Evolutionary conservation across 2,113 vertebrate species (phyloP).

Genomic region (Philantomba maxwellii): DNA sequence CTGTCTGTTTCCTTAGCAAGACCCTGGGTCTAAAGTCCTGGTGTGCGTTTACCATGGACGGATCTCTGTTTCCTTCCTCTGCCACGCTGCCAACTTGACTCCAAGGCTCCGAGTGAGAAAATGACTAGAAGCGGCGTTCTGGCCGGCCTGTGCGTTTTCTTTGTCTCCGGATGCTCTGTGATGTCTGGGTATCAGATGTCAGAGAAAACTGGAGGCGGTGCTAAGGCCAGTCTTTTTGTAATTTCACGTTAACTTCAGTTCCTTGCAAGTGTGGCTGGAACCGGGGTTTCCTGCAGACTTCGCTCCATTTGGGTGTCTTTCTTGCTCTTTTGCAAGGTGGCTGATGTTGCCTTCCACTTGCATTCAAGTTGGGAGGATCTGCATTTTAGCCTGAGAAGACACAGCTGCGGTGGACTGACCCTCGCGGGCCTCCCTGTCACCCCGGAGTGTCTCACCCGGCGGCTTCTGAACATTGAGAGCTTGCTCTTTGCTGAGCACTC

Average conservation of each 20-base stretch:
- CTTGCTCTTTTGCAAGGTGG: background rate
- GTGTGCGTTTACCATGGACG: background rate
- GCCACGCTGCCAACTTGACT: too few species aligned
- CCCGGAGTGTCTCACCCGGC: accelerated
- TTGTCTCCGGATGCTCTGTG: background rate
- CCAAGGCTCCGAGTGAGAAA: background rate
- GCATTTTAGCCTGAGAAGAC: background rate
- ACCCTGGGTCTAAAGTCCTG: background rate
- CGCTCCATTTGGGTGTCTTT: background rate
- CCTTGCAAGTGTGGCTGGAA: conserved; percentile 9
- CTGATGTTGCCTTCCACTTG: background rate
- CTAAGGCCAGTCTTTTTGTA: background rate
- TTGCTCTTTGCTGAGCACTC: background rate
- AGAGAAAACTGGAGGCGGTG: conserved; percentile 13
- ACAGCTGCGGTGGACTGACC: background rate
- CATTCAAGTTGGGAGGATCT: background rate
- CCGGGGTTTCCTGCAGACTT: background rate
- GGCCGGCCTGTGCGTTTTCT: background rate
- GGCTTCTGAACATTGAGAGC: background rate
- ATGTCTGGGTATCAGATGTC: conserved; percentile 41
- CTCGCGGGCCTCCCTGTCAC: accelerated
- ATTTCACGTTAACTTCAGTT: conserved; percentile 37
- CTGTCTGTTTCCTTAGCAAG: background rate
- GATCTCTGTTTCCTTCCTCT: background rate
- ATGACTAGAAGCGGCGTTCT: background rate